These are phyloP conservation scores for Habroteleia sp. DNA, from an alignment of 2,888 invertebrate genomes.

Conservation along the genomic window DNA sequence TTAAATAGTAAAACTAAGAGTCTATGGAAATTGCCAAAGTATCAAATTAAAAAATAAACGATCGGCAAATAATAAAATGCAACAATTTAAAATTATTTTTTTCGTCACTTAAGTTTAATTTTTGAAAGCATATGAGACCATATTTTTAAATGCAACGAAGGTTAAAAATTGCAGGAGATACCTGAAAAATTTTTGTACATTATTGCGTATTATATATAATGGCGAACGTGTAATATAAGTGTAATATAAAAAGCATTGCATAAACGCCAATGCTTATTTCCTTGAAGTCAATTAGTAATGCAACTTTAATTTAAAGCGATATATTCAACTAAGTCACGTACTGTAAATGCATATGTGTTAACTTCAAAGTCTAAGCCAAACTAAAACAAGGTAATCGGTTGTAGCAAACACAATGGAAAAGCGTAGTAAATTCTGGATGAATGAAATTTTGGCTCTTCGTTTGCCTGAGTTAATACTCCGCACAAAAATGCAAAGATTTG, in stretches of 20 bases:
- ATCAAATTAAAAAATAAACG: too few species aligned
- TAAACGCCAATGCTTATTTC: background rate
- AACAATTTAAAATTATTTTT: too few species aligned
- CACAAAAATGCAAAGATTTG: background rate
- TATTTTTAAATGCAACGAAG: too few species aligned
- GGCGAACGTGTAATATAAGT: background rate
- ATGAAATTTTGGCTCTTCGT: too few species aligned
- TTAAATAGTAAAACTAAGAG: too few species aligned
- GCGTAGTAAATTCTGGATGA: background rate
- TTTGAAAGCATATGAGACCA: too few species aligned
- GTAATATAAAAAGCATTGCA: background rate
- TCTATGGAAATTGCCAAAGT: too few species aligned
- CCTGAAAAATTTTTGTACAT: too few species aligned
- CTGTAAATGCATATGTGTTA: constrained; percentile 11
- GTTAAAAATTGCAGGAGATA: too few species aligned
- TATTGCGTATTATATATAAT: background rate
- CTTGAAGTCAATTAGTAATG: background rate
- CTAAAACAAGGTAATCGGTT: constrained; percentile 3
- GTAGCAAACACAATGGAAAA: background rate
- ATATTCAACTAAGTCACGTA: constrained; percentile 6
- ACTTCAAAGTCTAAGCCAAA: constrained; percentile 11
- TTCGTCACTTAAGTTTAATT: too few species aligned
- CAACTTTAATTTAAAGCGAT: constrained; percentile 3
- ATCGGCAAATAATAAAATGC: too few species aligned
- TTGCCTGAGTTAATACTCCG: too few species aligned